phyloP scores from a whole-genome alignment of 2,113 vertebrate genomes.

The Gymnorhina tibicen region DNA sequence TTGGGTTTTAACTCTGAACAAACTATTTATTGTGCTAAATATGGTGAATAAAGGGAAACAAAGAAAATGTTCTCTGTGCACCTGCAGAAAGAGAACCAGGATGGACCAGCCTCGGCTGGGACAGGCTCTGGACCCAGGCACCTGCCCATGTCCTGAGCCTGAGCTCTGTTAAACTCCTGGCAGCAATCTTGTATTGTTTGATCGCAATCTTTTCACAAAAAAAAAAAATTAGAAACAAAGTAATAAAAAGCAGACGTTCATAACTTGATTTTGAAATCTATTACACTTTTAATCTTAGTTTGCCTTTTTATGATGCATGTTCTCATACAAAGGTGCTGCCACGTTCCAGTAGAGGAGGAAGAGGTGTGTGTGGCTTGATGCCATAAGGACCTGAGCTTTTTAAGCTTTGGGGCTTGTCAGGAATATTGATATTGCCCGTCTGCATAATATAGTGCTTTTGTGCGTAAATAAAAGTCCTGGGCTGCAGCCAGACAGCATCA shows the following conservation, averaged over 20 bases:
- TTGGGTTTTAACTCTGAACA: background rate
- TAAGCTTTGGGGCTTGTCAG: background rate
- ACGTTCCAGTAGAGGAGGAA: background rate
- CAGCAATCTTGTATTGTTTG: background rate
- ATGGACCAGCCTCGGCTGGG: background rate
- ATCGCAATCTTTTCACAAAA: background rate
- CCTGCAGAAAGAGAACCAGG: background rate
- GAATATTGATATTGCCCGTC: rapidly evolving
- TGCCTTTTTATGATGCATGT: background rate
- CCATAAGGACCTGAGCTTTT: background rate
- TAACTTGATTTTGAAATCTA: background rate
- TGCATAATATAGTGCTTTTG: background rate
- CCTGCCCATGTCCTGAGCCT: background rate
- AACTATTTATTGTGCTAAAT: background rate
- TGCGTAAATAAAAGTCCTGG: background rate
- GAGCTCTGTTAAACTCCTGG: background rate
- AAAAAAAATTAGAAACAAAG: background rate
- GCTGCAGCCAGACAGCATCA: background rate
- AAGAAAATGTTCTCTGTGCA: background rate
- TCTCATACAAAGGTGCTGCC: background rate
- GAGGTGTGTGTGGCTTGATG: rapidly evolving
- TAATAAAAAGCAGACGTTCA: background rate
- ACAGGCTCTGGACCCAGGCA: background rate
- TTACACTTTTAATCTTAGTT: background rate
- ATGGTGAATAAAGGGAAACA: background rate